phyloP scores from a whole-genome alignment of 2,888 invertebrate genomes.

The Molorchus minor region DNA sequence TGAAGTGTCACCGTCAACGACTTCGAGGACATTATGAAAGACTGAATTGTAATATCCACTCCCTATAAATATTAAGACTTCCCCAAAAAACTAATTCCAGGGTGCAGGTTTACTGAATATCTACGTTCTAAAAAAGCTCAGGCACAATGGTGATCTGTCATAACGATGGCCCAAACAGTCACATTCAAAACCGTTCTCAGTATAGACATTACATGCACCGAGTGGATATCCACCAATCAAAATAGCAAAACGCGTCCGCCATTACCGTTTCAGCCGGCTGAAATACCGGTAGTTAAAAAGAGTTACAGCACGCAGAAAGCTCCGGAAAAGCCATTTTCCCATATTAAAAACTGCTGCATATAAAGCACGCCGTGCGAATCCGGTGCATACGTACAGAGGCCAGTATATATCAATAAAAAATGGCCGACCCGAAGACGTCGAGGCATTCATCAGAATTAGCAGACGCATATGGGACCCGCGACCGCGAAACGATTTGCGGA shows the following conservation, averaged over 20 bases:
- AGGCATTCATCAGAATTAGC: slow-evolving; percentile 61
- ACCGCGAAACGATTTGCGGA: slow-evolving; percentile 58
- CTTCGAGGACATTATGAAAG: no score
- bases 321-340: slow-evolving; percentile 11
- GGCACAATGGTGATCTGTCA: no score
- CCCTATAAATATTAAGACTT: no score
- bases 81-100: no score
- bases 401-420: slow-evolving; percentile 43
- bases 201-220: no score
- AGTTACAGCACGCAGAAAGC: slow-evolving; percentile 7
- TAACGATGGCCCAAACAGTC: no score
- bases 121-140: no score
- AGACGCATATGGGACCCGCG: slow-evolving; percentile 54
- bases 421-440: slow-evolving; percentile 54
- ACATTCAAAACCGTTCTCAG: no score
- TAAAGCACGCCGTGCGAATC: background rate
- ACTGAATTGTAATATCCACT: no score
- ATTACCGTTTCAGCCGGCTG: background rate
- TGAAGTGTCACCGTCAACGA: no score
- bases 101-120: no score
- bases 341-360: slow-evolving; percentile 14
- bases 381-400: slow-evolving; percentile 18
- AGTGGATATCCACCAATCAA: background rate
- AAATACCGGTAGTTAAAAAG: slow-evolving; percentile 17
- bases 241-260: no score